Percentiles rank a stretch among this genome's conserved stretches.
These are phyloP conservation scores for Aphodius granarius DNA, from an alignment of 2,888 invertebrate species.

Conservation along the genomic window DNA sequence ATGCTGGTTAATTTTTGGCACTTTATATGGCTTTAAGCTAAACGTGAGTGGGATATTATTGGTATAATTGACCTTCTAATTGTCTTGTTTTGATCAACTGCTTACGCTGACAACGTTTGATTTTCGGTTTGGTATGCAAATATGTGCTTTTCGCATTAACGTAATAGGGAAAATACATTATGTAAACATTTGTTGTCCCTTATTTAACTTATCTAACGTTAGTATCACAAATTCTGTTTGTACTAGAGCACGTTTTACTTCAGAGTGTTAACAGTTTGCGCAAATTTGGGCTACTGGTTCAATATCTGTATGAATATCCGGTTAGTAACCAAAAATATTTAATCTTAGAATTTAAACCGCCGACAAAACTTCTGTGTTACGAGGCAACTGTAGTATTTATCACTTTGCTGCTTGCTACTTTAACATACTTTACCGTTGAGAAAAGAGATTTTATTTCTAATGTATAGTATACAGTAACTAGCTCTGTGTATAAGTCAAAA, in stretches of 20 bases:
- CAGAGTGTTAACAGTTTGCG: neutral
- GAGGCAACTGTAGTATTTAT: too few relatives aligned
- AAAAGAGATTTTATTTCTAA: too few relatives aligned
- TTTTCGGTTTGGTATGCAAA: neutral
- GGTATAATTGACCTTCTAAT: neutral
- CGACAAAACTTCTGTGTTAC: too few relatives aligned
- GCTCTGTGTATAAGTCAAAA: too few relatives aligned
- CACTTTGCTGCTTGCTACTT: too few relatives aligned
- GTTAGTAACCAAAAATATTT: too few relatives aligned
- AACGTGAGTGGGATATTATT: neutral
- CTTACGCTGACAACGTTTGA: neutral
- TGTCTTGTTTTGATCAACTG: neutral
- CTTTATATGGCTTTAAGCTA: neutral
- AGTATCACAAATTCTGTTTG: neutral
- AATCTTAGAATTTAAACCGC: too few relatives aligned
- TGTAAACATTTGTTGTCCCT: neutral
- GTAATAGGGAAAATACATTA: neutral
- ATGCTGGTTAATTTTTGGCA: neutral
- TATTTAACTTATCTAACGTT: neutral
- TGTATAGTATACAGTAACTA: too few relatives aligned
- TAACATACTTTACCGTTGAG: too few relatives aligned
- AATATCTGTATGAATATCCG: neutral
- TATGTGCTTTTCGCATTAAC: neutral
- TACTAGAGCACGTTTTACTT: neutral
- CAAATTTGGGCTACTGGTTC: neutral